These are phyloP conservation scores for Galago senegalensis DNA, from an alignment of 2,797 vertebrate genomes.

Conservation along the genomic window DNA sequence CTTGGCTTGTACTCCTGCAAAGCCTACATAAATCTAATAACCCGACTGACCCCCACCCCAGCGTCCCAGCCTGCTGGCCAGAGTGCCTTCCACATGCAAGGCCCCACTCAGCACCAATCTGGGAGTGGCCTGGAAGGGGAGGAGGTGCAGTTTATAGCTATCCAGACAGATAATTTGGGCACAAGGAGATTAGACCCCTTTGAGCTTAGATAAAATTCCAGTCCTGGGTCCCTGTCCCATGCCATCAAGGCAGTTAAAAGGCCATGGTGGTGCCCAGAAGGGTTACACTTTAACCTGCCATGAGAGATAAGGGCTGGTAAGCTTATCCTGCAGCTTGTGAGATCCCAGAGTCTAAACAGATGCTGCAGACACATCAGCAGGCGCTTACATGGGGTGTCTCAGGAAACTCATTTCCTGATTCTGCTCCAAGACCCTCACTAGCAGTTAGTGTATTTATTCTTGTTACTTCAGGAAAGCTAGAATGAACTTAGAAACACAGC, in stretches of 20 bases:
- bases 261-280: slow-evolving; percentile 21
- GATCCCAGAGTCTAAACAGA: not conserved
- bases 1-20: not conserved
- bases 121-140: not conserved
- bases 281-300: slow-evolving; percentile 69
- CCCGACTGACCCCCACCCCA: not conserved
- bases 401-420: slow-evolving; percentile 79
- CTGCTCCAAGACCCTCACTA: not conserved
- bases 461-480: not conserved
- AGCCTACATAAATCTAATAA: not conserved
- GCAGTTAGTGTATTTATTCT: not conserved
- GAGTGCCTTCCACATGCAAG: not conserved
- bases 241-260: not conserved
- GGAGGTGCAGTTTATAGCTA: not conserved
- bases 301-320: slow-evolving; percentile 69
- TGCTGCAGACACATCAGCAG: slow-evolving; percentile 54
- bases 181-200: not conserved
- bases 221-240: not conserved
- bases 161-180: not conserved
- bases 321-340: not conserved
- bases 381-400: not conserved
- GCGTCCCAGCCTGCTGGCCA: not conserved
- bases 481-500: not conserved
- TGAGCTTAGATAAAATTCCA: not conserved
- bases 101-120: not conserved